A percentile compares a stretch with the other conserved stretches of the same genome.
Evolutionary conservation across 1,140 invertebrate genomes (phyloP).

Genomic region (Tetraneura akinire): DNA sequence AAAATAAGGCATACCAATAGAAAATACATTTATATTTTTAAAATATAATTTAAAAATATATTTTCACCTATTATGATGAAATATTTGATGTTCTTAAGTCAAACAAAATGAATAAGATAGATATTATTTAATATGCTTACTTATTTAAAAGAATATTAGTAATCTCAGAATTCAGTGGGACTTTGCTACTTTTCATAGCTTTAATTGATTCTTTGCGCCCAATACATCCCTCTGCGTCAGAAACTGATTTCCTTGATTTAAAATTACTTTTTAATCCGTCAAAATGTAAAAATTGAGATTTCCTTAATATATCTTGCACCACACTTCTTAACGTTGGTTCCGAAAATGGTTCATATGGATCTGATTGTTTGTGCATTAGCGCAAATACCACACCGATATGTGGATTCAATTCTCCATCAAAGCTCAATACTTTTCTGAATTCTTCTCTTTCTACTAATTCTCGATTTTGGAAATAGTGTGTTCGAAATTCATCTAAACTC

Average conservation of each 20-base stretch:
- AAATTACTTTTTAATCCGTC: conserved; percentile 31
- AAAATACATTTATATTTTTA: no score
- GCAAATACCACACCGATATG: conserved; percentile 11
- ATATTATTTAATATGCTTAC: background rate
- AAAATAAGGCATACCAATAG: no score
- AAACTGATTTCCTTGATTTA: background rate
- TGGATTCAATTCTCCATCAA: background rate
- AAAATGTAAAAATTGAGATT: background rate
- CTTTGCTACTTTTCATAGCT: conserved; percentile 11
- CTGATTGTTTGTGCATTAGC: background rate
- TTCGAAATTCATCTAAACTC: background rate
- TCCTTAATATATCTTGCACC: background rate
- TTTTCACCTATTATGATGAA: no score
- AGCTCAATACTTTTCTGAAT: background rate
- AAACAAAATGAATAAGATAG: no score
- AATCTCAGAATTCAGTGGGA: background rate
- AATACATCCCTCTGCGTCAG: background rate
- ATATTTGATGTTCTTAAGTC: no score
- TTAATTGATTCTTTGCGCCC: background rate
- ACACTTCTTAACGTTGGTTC: background rate
- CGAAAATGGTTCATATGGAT: conserved; percentile 4
- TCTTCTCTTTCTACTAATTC: conserved; percentile 9
- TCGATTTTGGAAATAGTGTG: background rate
- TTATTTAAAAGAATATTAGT: background rate
- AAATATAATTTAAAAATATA: no score